Percentiles rank a stretch among this genome's conserved stretches.
Conservation (phyloP, 2,797 vertebrate genomes). For the Rachycentron canadum region DNA sequence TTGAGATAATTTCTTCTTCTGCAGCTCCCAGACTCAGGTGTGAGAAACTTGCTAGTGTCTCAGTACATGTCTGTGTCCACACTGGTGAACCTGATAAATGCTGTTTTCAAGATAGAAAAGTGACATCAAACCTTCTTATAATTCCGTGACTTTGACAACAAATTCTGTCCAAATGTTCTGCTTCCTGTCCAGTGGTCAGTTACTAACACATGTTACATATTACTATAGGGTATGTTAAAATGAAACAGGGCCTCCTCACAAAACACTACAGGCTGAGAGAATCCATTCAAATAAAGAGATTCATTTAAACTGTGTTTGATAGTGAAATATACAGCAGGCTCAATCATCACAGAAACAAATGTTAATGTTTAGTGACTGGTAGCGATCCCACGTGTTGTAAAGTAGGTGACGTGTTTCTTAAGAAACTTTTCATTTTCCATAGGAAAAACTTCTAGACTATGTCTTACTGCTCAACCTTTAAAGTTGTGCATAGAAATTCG, state of each 20-base stretch:
- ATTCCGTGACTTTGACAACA: conserved; percentile 19
- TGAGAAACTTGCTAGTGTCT: conserved; percentile 1
- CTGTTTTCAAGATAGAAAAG: conserved; percentile 16
- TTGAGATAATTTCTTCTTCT: background rate
- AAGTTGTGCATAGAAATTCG: background rate
- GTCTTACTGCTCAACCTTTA: background rate
- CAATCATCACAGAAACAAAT: conserved; percentile 22
- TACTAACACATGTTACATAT: conserved; percentile 44
- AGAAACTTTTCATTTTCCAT: background rate
- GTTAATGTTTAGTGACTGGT: conserved; percentile 32
- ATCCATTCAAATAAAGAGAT: conserved; percentile 32
- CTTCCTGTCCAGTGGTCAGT: conserved; percentile 55
- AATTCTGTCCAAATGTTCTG: conserved; percentile 32
- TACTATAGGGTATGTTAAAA: conserved; percentile 30
- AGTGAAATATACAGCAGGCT: conserved; percentile 6
- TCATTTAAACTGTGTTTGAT: conserved; percentile 25
- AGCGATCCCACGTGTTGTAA: background rate
- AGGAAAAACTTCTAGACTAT: background rate
- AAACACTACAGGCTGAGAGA: conserved; percentile 16
- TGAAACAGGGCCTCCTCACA: conserved; percentile 40
- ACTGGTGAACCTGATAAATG: background rate
- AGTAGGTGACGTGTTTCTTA: background rate
- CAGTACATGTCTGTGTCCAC: background rate
- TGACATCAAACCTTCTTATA: conserved; percentile 30
- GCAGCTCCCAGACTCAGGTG: background rate